Evolutionary conservation across 2,113 vertebrate species (phyloP).

Genomic region (Hydrochoerus hydrochaeris): DNA sequence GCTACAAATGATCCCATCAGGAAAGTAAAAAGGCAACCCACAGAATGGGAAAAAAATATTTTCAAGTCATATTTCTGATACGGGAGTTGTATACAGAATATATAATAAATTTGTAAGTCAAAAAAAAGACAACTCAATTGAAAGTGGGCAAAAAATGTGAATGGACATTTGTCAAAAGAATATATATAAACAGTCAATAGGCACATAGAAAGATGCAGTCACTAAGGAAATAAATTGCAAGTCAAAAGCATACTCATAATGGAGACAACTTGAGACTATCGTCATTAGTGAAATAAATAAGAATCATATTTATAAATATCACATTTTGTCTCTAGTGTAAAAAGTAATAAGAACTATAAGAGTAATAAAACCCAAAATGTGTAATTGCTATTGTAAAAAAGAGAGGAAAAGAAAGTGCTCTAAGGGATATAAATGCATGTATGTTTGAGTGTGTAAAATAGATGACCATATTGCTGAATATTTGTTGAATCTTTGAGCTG

Average conservation of each 20-base stretch:
- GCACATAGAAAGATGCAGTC: neutral
- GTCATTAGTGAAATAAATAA: too few species aligned
- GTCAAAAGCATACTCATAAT: neutral
- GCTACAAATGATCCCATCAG: neutral
- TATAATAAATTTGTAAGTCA: constrained; percentile 4
- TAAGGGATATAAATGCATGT: too few species aligned
- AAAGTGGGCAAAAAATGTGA: constrained; percentile 1
- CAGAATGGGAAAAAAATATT: constrained; percentile 6
- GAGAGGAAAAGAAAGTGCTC: too few species aligned
- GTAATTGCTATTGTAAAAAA: too few species aligned
- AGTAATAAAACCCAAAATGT: too few species aligned
- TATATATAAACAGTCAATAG: constrained; percentile 13
- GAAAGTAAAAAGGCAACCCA: constrained; percentile 32
- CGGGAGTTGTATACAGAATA: neutral
- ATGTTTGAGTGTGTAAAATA: too few species aligned
- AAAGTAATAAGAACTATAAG: too few species aligned
- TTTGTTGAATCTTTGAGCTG: too few species aligned
- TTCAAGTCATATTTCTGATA: constrained; percentile 18
- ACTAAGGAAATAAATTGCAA: neutral
- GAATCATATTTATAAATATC: too few species aligned
- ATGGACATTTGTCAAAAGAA: constrained; percentile 21
- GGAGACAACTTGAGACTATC: too few species aligned
- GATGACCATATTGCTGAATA: too few species aligned
- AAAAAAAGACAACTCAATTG: constrained; percentile 12
- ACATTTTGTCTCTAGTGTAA: too few species aligned